phyloP scores from a whole-genome alignment of 1,140 invertebrate species.

The Trypoxylus dichotomus region DNA sequence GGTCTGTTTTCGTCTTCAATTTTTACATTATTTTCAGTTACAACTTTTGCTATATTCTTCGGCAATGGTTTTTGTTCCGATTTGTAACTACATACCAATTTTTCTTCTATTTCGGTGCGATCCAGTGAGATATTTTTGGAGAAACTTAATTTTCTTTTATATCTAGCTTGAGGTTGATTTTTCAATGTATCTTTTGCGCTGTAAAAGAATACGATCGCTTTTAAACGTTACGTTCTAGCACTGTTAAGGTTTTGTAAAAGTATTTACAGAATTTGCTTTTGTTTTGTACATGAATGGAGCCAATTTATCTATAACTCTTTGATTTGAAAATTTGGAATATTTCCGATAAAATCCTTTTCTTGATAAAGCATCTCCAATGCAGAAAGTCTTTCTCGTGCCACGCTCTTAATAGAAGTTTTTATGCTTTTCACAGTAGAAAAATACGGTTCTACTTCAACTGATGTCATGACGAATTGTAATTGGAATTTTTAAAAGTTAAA shows the following conservation, averaged over 20 bases:
- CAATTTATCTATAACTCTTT: too few relatives aligned
- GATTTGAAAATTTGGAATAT: too few relatives aligned
- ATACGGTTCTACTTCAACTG: too few relatives aligned
- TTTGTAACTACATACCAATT: not conserved
- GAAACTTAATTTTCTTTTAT: slow-evolving; percentile 14
- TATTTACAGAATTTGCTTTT: not conserved
- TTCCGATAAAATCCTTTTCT: too few relatives aligned
- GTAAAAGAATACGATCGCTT: not conserved
- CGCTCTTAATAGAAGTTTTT: too few relatives aligned
- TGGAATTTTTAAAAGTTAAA: too few relatives aligned
- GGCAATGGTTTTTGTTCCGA: slow-evolving; percentile 28
- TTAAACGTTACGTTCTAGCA: not conserved
- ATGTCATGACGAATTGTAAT: too few relatives aligned
- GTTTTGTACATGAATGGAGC: too few relatives aligned
- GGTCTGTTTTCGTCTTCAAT: too few relatives aligned
- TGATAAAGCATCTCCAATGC: too few relatives aligned
- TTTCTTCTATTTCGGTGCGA: not conserved
- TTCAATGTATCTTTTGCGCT: not conserved
- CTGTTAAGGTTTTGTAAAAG: not conserved
- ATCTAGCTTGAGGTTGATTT: not conserved
- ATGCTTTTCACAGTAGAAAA: too few relatives aligned
- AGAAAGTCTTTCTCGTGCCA: too few relatives aligned
- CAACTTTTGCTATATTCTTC: slow-evolving; percentile 47
- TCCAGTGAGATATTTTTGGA: not conserved
- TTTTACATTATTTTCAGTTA: slow-evolving; percentile 36